These are phyloP conservation scores for Macrosteles quadrilineatus DNA, from an alignment of 1,140 invertebrate genomes.

Conservation along the genomic window DNA sequence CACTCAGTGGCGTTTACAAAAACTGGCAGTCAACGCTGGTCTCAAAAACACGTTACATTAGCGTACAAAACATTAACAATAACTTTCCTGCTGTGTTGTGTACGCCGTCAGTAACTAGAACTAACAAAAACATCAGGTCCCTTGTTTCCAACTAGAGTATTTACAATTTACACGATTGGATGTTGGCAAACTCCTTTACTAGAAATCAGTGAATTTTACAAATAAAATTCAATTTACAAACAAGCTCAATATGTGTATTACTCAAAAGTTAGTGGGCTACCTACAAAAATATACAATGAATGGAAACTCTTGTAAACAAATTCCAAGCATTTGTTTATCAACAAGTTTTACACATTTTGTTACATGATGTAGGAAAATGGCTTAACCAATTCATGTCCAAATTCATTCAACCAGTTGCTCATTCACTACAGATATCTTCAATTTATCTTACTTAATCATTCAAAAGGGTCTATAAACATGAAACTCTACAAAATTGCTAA, in stretches of 20 bases:
- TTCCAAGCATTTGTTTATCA: not conserved
- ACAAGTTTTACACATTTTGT: not conserved
- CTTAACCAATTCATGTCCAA: no score
- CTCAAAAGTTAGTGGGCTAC: not conserved
- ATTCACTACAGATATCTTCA: no score
- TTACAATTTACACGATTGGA: constrained; percentile 28
- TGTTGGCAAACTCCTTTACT: not conserved
- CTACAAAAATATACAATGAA: not conserved
- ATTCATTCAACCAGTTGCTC: no score
- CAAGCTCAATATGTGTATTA: not conserved
- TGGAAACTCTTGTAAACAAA: not conserved
- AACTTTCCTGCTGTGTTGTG: constrained; percentile 9
- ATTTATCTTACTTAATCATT: no score
- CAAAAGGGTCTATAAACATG: no score
- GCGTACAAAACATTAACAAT: constrained; percentile 23
- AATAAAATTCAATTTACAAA: not conserved
- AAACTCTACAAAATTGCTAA: no score
- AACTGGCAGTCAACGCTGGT: constrained; percentile 36
- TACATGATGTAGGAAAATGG: not conserved
- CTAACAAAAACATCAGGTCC: constrained; percentile 32
- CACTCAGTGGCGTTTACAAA: constrained; percentile 34
- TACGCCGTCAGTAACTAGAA: constrained; percentile 22
- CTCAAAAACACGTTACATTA: constrained; percentile 27
- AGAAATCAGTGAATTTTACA: not conserved
- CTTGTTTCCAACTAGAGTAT: constrained; percentile 29